These are phyloP conservation scores for Sylvilagus floridanus DNA, from an alignment of 2,797 vertebrate genomes.

Conservation along the genomic window DNA sequence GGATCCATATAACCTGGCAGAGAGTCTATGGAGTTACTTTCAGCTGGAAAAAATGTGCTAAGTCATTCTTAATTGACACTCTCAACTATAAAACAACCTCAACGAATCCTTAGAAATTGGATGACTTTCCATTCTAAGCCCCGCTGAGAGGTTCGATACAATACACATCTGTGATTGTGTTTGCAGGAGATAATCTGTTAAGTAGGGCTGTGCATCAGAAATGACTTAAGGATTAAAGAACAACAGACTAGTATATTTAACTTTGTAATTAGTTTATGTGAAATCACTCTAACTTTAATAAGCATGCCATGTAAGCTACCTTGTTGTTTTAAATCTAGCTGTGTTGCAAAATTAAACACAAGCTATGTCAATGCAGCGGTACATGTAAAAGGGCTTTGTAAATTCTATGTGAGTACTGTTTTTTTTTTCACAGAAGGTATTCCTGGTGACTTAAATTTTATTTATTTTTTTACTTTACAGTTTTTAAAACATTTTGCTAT, in stretches of 20 bases:
- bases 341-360: not conserved
- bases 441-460: too few relatives aligned
- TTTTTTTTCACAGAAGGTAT: not conserved
- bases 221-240: not conserved
- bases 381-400: not conserved
- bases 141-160: not conserved
- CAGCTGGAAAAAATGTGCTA: not conserved
- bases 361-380: not conserved
- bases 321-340: not conserved
- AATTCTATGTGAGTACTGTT: not conserved
- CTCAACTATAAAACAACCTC: not conserved
- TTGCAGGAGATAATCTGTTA: not conserved
- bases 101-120: not conserved
- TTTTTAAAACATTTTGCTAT: too few relatives aligned
- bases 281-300: constrained; percentile 9
- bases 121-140: not conserved
- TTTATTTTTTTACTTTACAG: too few relatives aligned
- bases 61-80: not conserved
- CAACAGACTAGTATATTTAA: not conserved
- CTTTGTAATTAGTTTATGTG: not conserved
- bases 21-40: not conserved
- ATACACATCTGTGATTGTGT: not conserved
- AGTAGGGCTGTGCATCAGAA: not conserved
- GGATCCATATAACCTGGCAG: not conserved
- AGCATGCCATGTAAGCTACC: not conserved